Conservation (phyloP, 1,140 invertebrate species). For the Caenorhabditis tropicalis region DNA sequence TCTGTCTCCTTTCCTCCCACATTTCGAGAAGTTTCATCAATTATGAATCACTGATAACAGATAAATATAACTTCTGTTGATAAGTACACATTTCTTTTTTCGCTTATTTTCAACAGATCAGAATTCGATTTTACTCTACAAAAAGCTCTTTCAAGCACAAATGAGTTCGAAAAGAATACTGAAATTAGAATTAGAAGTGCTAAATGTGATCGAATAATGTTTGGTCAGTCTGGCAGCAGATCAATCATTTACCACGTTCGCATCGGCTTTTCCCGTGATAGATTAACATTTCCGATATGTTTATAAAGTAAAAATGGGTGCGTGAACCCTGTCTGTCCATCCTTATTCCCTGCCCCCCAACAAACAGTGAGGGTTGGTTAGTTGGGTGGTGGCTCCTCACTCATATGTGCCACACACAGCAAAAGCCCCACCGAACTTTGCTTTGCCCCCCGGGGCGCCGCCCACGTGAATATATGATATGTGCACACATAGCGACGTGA, state of each 20-base stretch:
- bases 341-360: background rate
- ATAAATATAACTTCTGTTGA: background rate
- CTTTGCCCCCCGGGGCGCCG: slow-evolving; percentile 30
- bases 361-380: too few species aligned
- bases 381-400: background rate
- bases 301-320: slow-evolving; percentile 26
- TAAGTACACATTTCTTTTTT: background rate
- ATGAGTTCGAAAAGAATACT: background rate
- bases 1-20: too few species aligned
- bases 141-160: background rate
- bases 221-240: background rate
- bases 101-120: background rate
- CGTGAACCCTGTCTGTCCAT: slow-evolving; percentile 15
- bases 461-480: slow-evolving; percentile 45
- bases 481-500: slow-evolving; percentile 44
- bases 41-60: slow-evolving; percentile 16
- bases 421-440: slow-evolving; percentile 11
- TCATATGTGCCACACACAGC: background rate
- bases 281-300: slow-evolving; percentile 42
- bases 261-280: background rate
- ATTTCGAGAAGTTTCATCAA: background rate
- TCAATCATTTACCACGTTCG: background rate
- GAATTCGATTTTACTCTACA: background rate
- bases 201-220: slow-evolving; percentile 6
- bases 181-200: background rate